These are phyloP conservation scores for Drosophila pachea DNA, from an alignment of 1,140 invertebrate genomes.

Conservation along the genomic window DNA sequence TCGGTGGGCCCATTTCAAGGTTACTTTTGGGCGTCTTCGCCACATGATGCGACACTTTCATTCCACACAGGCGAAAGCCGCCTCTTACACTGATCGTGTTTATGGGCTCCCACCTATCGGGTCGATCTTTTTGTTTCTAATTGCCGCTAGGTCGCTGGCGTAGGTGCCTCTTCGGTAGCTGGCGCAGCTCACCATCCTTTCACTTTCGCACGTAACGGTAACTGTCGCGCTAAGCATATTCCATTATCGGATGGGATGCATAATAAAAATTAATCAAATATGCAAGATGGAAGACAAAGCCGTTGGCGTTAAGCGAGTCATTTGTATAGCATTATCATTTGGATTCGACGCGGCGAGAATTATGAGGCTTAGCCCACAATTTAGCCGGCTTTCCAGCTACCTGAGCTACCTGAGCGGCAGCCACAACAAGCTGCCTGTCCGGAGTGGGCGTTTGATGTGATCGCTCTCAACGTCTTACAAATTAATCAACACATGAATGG, in stretches of 20 bases:
- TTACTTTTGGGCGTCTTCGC: slow-evolving; percentile 45
- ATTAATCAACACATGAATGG: slow-evolving; percentile 71
- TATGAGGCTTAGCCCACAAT: slow-evolving; percentile 22
- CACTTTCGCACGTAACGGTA: slow-evolving; percentile 61
- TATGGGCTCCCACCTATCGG: slow-evolving; percentile 15
- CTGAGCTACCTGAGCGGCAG: slow-evolving; percentile 23
- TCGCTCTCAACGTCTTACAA: slow-evolving; percentile 63
- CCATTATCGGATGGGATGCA: slow-evolving; percentile 29
- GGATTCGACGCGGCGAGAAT: slow-evolving; percentile 20
- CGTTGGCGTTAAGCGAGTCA: slow-evolving; percentile 29
- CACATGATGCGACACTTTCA: slow-evolving; percentile 67
- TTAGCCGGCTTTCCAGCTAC: slow-evolving; percentile 14
- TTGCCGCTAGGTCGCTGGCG: slow-evolving; percentile 4
- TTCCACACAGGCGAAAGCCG: slow-evolving; percentile 60
- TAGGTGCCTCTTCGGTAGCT: slow-evolving; percentile 49
- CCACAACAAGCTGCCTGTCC: slow-evolving; percentile 13
- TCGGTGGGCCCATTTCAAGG: slow-evolving; percentile 50
- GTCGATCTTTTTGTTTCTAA: slow-evolving; percentile 5
- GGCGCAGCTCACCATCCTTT: slow-evolving; percentile 46
- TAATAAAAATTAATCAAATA: slow-evolving; percentile 64
- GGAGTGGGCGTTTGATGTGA: slow-evolving; percentile 52
- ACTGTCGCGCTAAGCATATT: slow-evolving; percentile 24
- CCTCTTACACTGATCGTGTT: slow-evolving; percentile 8
- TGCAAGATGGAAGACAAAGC: slow-evolving; percentile 44
- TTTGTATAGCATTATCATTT: slow-evolving; percentile 30